phyloP scores from a whole-genome alignment of 2,888 invertebrate genomes.

The Nomada ferruginata region DNA sequence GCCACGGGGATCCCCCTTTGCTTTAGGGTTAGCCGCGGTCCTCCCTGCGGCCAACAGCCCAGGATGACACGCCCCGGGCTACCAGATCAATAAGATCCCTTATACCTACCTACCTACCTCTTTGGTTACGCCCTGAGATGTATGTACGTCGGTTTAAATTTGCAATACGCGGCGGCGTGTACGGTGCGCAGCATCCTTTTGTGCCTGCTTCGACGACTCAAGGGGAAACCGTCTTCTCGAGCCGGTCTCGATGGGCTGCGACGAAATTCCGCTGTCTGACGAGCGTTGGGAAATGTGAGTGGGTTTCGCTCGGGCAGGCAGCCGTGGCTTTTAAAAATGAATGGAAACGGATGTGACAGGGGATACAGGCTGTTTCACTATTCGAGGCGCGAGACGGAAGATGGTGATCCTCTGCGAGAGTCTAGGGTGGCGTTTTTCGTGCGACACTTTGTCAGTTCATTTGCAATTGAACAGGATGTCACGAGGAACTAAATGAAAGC shows the following conservation, averaged over 20 bases:
- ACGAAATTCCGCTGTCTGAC: constrained; percentile 24
- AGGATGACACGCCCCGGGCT: constrained; percentile 84
- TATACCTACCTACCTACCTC: constrained; percentile 75
- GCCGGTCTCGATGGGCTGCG: constrained; percentile 35
- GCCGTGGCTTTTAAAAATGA: neutral
- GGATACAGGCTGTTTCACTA: neutral
- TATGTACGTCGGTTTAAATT: constrained; percentile 71
- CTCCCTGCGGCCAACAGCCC: constrained; percentile 84
- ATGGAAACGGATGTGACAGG: neutral
- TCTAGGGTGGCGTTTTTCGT: no score
- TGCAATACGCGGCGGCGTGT: constrained; percentile 45
- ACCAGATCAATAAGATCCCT: constrained; percentile 85
- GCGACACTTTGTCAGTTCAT: no score
- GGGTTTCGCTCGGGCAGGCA: neutral
- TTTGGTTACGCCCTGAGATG: constrained; percentile 81
- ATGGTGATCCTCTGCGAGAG: no score
- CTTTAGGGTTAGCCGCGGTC: constrained; percentile 84
- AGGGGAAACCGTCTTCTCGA: constrained; percentile 31
- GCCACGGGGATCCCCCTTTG: constrained; percentile 77
- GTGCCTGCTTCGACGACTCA: constrained; percentile 18
- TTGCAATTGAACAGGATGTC: no score
- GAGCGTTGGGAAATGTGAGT: constrained; percentile 18
- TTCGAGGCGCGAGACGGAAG: no score
- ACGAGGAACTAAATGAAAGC: no score
- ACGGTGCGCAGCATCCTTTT: constrained; percentile 38